Evolutionary conservation across 2,888 invertebrate genomes (phyloP).

Genomic region (Cosmopolites sordidus): DNA sequence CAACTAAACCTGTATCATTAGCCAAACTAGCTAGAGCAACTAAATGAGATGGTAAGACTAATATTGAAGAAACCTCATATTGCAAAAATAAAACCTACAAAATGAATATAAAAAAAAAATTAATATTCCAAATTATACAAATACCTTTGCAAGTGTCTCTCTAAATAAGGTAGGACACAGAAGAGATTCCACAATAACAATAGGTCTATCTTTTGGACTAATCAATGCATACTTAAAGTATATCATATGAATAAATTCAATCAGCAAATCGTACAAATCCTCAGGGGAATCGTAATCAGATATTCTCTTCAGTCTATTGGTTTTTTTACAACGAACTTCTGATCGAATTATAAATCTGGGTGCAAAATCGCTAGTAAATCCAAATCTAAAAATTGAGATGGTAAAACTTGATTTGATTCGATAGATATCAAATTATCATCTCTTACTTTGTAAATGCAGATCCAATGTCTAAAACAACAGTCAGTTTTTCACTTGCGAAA

Average conservation of each 20-base stretch:
- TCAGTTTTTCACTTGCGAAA: conserved; percentile 76
- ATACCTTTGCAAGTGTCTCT: conserved; percentile 81
- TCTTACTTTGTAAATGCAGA: conserved; percentile 84
- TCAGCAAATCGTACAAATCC: conserved; percentile 78
- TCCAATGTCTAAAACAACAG: conserved; percentile 87
- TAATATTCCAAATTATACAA: not conserved
- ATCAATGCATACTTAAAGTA: conserved; percentile 90
- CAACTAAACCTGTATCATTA: conserved; percentile 73
- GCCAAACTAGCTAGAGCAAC: conserved; percentile 81
- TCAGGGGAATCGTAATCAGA: conserved; percentile 61
- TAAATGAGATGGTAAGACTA: conserved; percentile 77
- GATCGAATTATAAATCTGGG: conserved; percentile 85
- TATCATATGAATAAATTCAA: conserved; percentile 80
- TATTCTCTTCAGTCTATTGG: conserved; percentile 58
- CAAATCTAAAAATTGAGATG: conserved; percentile 62
- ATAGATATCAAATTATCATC: not conserved
- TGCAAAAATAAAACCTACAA: conserved; percentile 68
- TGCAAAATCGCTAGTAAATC: conserved; percentile 84
- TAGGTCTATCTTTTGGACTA: conserved; percentile 88
- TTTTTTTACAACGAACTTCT: conserved; percentile 64
- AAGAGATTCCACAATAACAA: conserved; percentile 88
- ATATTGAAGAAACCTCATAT: conserved; percentile 69
- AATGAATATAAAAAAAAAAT: conserved; percentile 4
- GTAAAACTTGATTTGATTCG: not conserved
- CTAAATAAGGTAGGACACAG: conserved; percentile 77